Evolutionary conservation across 2,797 vertebrate species (phyloP), one percentile per base, ranked within the genome.

Genomic region (Antrozous pallidus): DNA sequence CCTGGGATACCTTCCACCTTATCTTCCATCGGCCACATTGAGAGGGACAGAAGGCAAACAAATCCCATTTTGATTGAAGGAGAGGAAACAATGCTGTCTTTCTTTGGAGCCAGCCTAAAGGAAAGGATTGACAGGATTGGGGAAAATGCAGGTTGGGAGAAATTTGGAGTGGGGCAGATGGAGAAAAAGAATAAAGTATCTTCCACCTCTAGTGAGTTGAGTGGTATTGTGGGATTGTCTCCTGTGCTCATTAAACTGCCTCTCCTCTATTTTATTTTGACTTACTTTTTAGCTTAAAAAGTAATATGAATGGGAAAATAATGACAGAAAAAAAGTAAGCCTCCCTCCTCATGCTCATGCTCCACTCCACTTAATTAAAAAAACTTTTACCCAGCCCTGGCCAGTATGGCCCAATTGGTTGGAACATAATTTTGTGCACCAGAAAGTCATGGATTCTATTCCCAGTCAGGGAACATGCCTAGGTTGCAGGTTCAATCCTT

Each of bases 1-100:
- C 31, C 20, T 8, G n/a, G 75, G 89, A 42, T 1, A 45, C 73
- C 91, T 74, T 79, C 70, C 54, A 54, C 49, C 71, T 94, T 95
- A 96, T 96, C 94, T 94, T 47, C 79, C 38, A 36, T 95, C 63
- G 61, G 81, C 69, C 67, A 54, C 82, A 20, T 6, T 82, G 85
- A 95, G 63, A 82, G 74, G 61, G 77, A 81, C 17, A 65, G 71
- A 89, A 96, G 70, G 89, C 96, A 95, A 94, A 96, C 89, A 96
- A 96, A 96, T 91, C 74, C 61, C 69, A 71, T 95, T 91, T 91
- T 94, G 94, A 94, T 71, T 88, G 45, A 87, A 94, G 92, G 85
- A 51, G 83, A 82, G 45, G 58, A 80, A 88, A 96, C 79, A 96
- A 96, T 96, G 87, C 24, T 65, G 79, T 71, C 82, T 95, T 97